Base-by-base conservation (phyloP, 2,888 invertebrate species). In the Dolomedes plantarius region DNA sequence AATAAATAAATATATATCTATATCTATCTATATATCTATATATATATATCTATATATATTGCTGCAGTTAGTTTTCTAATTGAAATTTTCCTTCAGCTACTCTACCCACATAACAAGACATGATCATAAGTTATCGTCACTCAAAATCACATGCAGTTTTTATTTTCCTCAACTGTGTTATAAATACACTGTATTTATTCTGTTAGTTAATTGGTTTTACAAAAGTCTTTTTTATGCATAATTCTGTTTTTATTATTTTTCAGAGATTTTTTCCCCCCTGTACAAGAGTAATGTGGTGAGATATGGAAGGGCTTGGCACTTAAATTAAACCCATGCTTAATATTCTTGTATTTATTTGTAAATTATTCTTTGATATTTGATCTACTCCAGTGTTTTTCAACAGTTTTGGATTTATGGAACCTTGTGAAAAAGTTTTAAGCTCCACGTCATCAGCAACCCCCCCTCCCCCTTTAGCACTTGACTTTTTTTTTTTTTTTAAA, bases 41-140 rank as follows among this genome's bases (percentile, higher is more conserved):
- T 68, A 77, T 77, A 50, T 68, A 82, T 83, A 72, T 83, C 65
- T 83, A 83, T 83, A 83, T 83, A 83, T 83, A 83, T 77, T 77
- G 83, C 83, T 83, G 77, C 76, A 77, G 83, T 83, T 83, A 83
- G 77, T 83, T 83, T 77, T 83, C 83, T 77, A 83, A 77, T 83
- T 83, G 41, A 77, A 67, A 67, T 69, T 73, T 36, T 65, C 62
- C 46, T 56, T 9, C 82, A 71, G 41, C 64, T 76, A 36, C 64
- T 82, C 39, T 77, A 29, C 39, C 64, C 56, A 75, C 73, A 19
- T 46, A 62, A 65, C n/a, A 27, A 41, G 9, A 65, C 29, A 67
- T 31, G 36, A 68, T 46, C 32, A 68, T 75, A 41, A 13, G 16
- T 46, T 11, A 16, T 16, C 46, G 56, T 56, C 56, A 56, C 23